Evolutionary conservation across 1,140 invertebrate species (phyloP).

Genomic region (Latrodectus geometricus): DNA sequence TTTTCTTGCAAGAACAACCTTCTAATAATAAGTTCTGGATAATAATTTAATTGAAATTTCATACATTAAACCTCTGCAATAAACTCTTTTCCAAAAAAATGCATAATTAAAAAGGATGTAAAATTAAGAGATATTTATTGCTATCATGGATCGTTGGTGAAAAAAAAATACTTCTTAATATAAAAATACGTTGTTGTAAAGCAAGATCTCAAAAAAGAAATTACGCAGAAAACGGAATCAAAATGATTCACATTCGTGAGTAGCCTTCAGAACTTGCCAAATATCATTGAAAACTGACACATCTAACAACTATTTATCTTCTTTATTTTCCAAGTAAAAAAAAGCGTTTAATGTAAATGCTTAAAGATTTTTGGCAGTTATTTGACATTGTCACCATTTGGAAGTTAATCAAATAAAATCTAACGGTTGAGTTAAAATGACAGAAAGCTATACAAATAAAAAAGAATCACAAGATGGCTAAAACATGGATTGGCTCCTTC

Average conservation of each 20-base stretch:
- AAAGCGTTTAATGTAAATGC: slow-evolving; percentile 34
- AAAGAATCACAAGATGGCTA: neutral
- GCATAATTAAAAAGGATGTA: too few species aligned
- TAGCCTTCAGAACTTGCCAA: neutral
- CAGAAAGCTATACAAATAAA: neutral
- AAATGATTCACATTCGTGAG: too few species aligned
- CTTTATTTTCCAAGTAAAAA: neutral
- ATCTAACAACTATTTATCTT: neutral
- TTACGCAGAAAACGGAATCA: neutral
- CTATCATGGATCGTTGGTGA: too few species aligned
- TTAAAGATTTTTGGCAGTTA: slow-evolving; percentile 32
- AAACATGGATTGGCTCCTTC: neutral
- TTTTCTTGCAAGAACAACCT: too few species aligned
- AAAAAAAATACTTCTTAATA: too few species aligned
- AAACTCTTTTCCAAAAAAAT: too few species aligned
- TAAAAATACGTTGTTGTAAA: too few species aligned
- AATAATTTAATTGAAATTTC: too few species aligned
- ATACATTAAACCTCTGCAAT: too few species aligned
- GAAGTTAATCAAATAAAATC: slow-evolving; percentile 16
- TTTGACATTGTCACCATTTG: neutral
- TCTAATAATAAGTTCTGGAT: too few species aligned
- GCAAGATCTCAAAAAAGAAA: too few species aligned
- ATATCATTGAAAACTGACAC: neutral
- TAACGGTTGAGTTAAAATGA: slow-evolving; percentile 2
- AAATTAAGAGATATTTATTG: too few species aligned